Percentiles rank a stretch among this genome's conserved stretches.
phyloP scores from a whole-genome alignment of 2,113 vertebrate species.

The Aspidoscelis tigris region DNA sequence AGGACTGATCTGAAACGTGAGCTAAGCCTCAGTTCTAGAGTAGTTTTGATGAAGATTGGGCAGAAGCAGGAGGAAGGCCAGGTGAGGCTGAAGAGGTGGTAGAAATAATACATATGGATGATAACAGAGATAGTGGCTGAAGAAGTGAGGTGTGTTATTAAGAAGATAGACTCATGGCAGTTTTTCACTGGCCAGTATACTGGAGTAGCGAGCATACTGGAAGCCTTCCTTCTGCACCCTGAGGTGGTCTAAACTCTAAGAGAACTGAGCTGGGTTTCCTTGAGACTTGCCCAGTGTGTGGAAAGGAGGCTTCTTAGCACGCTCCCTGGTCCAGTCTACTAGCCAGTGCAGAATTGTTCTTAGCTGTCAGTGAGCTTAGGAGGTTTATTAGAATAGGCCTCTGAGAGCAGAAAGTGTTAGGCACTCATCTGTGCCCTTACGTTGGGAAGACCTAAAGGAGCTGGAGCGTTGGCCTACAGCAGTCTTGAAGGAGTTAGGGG shows the following conservation, averaged over 20 bases:
- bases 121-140: too few relatives aligned
- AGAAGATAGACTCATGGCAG: neutral
- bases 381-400: too few relatives aligned
- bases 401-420: neutral
- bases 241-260: too few relatives aligned
- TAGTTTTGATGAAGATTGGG: neutral
- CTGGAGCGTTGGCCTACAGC: neutral
- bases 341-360: neutral
- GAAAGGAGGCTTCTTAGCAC: too few relatives aligned
- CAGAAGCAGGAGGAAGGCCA: neutral
- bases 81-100: too few relatives aligned
- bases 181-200: too few relatives aligned
- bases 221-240: too few relatives aligned
- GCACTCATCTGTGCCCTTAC: neutral
- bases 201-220: too few relatives aligned
- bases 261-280: too few relatives aligned
- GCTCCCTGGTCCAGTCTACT: too few relatives aligned
- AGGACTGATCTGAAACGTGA: neutral
- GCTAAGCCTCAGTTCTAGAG: neutral
- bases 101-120: neutral
- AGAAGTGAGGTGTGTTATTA: too few relatives aligned
- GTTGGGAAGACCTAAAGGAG: neutral
- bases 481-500: neutral
- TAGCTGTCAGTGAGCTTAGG: neutral
- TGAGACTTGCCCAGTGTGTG: too few relatives aligned